A percentile compares a stretch with the other conserved stretches of the same genome.
phyloP scores from a whole-genome alignment of 2,888 invertebrate genomes.

The Furcula furcula region DNA sequence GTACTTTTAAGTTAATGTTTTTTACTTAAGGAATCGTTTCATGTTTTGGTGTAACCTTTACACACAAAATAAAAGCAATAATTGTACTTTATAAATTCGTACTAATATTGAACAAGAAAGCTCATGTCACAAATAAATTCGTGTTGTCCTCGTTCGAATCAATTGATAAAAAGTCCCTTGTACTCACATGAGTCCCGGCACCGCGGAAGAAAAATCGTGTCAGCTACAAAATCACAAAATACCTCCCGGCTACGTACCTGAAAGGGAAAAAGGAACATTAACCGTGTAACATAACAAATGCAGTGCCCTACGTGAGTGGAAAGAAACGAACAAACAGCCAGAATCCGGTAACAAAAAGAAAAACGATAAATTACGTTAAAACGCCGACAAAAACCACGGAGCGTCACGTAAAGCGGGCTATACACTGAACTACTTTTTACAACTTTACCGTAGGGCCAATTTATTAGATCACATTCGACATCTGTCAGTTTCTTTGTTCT shows the following conservation, averaged over 20 bases:
- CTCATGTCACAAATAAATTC: too few relatives aligned
- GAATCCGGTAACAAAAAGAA: conserved; percentile 53
- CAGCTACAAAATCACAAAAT: conserved; percentile 7
- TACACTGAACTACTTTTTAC: conserved; percentile 24
- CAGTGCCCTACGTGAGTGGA: conserved; percentile 49
- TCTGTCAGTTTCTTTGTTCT: too few relatives aligned
- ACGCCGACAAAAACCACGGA: conserved; percentile 57
- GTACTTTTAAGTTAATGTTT: too few relatives aligned
- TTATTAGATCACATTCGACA: too few relatives aligned
- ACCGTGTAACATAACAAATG: conserved; percentile 44
- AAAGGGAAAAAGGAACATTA: conserved; percentile 24
- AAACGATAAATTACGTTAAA: conserved; percentile 72
- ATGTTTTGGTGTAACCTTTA: too few relatives aligned
- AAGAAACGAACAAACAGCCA: conserved; percentile 42
- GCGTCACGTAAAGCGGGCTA: conserved; percentile 38
- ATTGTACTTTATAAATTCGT: too few relatives aligned
- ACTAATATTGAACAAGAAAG: too few relatives aligned
- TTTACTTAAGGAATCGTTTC: too few relatives aligned
- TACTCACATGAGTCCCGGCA: not conserved
- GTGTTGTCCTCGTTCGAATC: not conserved
- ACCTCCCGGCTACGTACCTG: conserved; percentile 32
- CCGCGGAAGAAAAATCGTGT: not conserved
- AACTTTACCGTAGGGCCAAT: too few relatives aligned
- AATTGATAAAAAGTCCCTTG: not conserved
- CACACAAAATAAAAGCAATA: too few relatives aligned